phyloP scores from a whole-genome alignment of 1,140 invertebrate genomes.

The Pseudomyrmex pallidus region DNA sequence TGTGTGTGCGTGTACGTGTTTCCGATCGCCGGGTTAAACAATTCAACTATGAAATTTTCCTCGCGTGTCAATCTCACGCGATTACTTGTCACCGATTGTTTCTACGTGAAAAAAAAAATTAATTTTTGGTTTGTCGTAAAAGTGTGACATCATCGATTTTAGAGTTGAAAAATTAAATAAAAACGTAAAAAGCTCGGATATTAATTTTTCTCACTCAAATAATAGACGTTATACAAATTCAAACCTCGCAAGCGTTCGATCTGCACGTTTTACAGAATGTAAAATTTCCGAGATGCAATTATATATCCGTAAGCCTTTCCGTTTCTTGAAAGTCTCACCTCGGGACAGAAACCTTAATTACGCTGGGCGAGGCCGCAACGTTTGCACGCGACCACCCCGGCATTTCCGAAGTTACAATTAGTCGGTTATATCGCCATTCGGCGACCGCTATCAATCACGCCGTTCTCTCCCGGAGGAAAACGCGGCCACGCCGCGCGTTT shows the following conservation, averaged over 20 bases:
- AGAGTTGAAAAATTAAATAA: too few species aligned
- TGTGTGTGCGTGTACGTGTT: neutral
- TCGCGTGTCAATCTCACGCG: neutral
- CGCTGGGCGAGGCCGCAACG: neutral
- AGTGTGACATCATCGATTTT: too few species aligned
- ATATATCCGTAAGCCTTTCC: neutral
- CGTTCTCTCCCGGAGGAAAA: constrained; percentile 16
- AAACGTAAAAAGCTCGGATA: too few species aligned
- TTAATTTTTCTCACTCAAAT: too few species aligned
- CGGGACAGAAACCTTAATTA: neutral
- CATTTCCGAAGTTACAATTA: constrained; percentile 52
- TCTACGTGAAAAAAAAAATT: too few species aligned
- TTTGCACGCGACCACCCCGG: constrained; percentile 9
- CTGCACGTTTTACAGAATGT: too few species aligned
- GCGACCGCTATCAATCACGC: constrained; percentile 39
- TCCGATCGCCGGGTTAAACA: constrained; percentile 34
- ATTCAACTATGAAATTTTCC: constrained; percentile 29
- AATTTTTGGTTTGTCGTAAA: too few species aligned
- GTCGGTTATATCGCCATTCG: constrained; percentile 30
- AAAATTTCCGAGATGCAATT: neutral
- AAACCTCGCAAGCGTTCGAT: too few species aligned
- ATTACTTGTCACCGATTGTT: too few species aligned
- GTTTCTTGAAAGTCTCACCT: neutral
- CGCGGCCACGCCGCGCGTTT: neutral
- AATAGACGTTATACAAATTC: too few species aligned